phyloP scores from a whole-genome alignment of 2,113 vertebrate genomes.

The Tichodroma muraria region DNA sequence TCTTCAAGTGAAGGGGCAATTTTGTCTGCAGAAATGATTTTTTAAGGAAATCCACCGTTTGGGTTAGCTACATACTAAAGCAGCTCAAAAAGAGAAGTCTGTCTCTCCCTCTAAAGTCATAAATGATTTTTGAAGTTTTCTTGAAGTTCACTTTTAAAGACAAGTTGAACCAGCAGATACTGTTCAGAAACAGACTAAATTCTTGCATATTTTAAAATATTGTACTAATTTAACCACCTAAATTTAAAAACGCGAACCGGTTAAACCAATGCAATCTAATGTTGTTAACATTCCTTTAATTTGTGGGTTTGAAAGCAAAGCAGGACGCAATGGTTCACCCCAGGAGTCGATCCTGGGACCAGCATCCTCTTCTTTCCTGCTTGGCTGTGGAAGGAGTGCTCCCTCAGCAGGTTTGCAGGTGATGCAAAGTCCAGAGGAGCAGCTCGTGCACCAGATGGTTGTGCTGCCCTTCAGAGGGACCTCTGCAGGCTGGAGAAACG shows the following conservation, averaged over 20 bases:
- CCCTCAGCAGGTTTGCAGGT: not conserved
- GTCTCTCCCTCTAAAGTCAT: not conserved
- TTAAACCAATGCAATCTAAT: not conserved
- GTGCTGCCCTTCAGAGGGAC: not conserved
- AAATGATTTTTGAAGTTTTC: not conserved
- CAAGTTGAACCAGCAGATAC: not conserved
- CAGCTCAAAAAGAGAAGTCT: not conserved
- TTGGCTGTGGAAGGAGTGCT: not conserved
- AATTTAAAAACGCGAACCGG: not conserved
- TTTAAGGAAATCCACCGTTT: not conserved
- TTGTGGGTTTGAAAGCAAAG: not conserved
- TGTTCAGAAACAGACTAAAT: not conserved
- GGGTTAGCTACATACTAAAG: not conserved
- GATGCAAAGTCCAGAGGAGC: not conserved
- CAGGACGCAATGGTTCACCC: not conserved
- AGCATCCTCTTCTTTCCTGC: not conserved
- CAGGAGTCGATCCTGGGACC: not conserved
- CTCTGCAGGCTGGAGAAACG: not conserved
- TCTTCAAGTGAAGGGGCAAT: constrained; percentile 1
- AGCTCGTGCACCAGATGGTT: not conserved
- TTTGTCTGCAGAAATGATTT: not conserved
- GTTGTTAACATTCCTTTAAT: not conserved
- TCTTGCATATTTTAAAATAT: not conserved
- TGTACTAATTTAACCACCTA: not conserved
- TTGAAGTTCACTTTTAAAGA: not conserved